These are phyloP conservation scores for Ageneiosus marmoratus DNA, from an alignment of 2,113 vertebrate genomes.

Conservation along the genomic window DNA sequence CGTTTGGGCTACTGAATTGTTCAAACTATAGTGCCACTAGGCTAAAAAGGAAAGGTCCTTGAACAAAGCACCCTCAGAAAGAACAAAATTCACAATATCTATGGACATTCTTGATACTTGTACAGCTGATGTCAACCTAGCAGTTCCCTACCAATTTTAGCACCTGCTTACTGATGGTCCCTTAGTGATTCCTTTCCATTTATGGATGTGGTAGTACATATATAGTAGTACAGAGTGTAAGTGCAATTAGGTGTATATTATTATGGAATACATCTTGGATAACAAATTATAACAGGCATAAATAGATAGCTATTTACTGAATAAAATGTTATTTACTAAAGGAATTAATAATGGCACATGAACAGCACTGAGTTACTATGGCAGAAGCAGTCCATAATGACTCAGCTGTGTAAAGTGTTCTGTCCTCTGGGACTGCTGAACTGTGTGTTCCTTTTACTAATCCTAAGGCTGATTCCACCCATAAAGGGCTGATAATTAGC, in stretches of 20 bases:
- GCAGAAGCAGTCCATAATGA: neutral
- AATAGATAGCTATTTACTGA: neutral
- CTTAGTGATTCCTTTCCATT: neutral
- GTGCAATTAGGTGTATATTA: neutral
- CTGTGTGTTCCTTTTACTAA: neutral
- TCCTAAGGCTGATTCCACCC: neutral
- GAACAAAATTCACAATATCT: neutral
- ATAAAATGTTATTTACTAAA: conserved; percentile 10
- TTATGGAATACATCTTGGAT: neutral
- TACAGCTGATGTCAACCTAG: neutral
- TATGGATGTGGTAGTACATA: neutral
- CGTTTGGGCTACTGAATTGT: neutral
- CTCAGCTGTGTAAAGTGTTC: conserved; percentile 3
- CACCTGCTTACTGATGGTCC: neutral
- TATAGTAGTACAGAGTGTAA: neutral
- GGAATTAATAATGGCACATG: neutral
- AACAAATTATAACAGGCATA: neutral
- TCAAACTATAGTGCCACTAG: neutral
- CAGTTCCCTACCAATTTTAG: neutral
- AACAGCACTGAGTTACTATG: conserved; percentile 1
- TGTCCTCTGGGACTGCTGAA: neutral
- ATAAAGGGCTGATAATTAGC: conserved; percentile 9
- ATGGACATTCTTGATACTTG: neutral
- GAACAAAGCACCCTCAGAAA: neutral
- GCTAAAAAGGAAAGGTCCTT: neutral